phyloP scores from a whole-genome alignment of 2,888 invertebrate species.

The Morpho deidamia region DNA sequence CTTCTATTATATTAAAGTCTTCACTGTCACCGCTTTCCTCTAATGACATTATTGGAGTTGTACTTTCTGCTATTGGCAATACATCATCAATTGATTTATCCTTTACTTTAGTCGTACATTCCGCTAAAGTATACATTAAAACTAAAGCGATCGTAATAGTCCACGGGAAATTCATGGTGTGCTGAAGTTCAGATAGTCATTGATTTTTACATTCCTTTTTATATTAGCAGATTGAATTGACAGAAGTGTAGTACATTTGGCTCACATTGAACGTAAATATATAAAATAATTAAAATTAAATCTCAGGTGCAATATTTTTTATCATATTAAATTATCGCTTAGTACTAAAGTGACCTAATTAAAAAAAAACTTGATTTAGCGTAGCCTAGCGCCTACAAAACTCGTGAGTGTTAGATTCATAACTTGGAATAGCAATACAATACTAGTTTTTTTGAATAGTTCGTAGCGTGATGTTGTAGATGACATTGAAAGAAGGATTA shows the following conservation, averaged over 20 bases:
- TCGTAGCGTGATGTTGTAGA: too few species aligned
- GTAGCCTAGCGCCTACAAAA: too few species aligned
- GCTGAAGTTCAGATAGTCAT: neutral
- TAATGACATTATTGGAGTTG: neutral
- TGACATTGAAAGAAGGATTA: too few species aligned
- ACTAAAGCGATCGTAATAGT: conserved; percentile 14
- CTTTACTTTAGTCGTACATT: conserved; percentile 12
- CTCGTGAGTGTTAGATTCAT: too few species aligned
- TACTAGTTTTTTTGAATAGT: too few species aligned
- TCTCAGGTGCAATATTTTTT: too few species aligned
- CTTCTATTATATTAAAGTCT: conserved; percentile 45
- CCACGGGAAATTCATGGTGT: conserved; percentile 16
- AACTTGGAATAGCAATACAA: too few species aligned
- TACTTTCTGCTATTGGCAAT: neutral
- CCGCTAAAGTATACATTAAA: conserved; percentile 16
- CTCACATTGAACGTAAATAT: too few species aligned
- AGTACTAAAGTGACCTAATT: too few species aligned
- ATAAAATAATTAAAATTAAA: too few species aligned
- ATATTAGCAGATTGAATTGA: neutral
- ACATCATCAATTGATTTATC: conserved; percentile 12
- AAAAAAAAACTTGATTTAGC: too few species aligned
- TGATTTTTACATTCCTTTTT: neutral
- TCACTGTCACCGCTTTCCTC: conserved; percentile 22
- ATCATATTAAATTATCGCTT: too few species aligned
- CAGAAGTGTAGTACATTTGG: neutral